Evolutionary conservation across 2,888 invertebrate species (phyloP).

Genomic region (Linnaemya vulpina): DNA sequence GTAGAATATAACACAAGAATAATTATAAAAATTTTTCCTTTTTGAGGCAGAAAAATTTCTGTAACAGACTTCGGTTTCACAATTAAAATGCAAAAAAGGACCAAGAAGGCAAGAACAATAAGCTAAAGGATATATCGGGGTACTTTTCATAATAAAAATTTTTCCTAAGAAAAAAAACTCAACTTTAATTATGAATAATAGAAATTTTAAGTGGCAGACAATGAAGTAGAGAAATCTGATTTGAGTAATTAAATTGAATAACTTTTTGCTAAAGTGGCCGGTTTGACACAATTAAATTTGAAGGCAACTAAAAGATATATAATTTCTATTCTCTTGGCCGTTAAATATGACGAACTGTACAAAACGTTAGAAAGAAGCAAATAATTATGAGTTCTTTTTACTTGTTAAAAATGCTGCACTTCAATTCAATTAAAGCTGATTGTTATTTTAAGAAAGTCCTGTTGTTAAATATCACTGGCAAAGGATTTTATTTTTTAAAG

Average conservation of each 20-base stretch:
- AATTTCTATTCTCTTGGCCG: not conserved
- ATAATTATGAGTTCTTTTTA: not conserved
- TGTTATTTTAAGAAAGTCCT: too few species aligned
- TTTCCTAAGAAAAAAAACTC: not conserved
- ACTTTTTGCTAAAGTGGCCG: not conserved
- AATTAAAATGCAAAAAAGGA: slow-evolving; percentile 29
- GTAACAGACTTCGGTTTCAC: slow-evolving; percentile 47
- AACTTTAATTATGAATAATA: slow-evolving; percentile 39
- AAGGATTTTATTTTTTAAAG: too few species aligned
- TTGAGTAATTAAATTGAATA: slow-evolving; percentile 11
- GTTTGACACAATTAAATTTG: not conserved
- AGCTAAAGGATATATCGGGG: slow-evolving; percentile 44
- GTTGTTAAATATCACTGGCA: too few species aligned
- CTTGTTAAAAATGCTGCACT: too few species aligned
- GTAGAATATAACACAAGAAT: slow-evolving; percentile 21
- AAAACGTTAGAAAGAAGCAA: not conserved
- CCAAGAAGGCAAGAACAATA: not conserved
- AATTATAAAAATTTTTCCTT: slow-evolving; percentile 57
- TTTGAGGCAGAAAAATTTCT: slow-evolving; percentile 51
- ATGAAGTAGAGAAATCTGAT: slow-evolving; percentile 19
- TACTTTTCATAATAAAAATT: slow-evolving; percentile 42
- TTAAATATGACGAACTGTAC: not conserved
- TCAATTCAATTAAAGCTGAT: not conserved
- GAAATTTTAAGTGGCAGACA: slow-evolving; percentile 27
- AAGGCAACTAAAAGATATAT: not conserved